Base-by-base conservation (phyloP, 35 echinoderm and acorn worm genomes). In the Nesometra sesokonis region DNA sequence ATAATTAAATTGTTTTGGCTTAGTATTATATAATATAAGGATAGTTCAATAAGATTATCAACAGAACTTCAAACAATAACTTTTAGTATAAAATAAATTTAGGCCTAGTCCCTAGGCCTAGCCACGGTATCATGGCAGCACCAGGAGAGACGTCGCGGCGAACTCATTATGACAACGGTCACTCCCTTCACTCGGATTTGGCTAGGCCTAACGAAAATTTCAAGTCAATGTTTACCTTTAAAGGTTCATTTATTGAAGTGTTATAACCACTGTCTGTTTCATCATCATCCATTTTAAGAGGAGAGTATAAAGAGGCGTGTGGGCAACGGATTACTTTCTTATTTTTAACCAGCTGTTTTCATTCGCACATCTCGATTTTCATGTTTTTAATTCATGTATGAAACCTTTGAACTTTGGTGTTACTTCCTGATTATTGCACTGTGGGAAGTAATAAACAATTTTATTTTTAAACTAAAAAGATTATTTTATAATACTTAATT, bases 221-320 rank as follows among this genome's bases (percentile, higher is more conserved):
- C 21, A 67, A 67, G 0, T 19, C 9, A 19, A 19, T 67, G 8
- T 88, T 92, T 86, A 95, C 93, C 93, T 91, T 91, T 77, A 84
- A 86, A 85, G 89, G 90, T 86, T 95, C 93, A 29, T 88, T 95
- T 46, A 91, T 85, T 87, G 86, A 89, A 78, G 93, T 95, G 35
- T 90, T 82, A 90, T 95, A 95, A 77, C 93, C 93, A 89, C 90
- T 92, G 46, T 95, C 93, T 78, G 93, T 95, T 88, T 95, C 93
- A 88, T 95, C 93, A 78, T 95, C 93, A 85, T 95, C 93, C 93
- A 95, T 95, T 83, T 46, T 85, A 43, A 77, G n/a, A 78, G 32
- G 86, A 78, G 21, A 78, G n/a, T 13, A 37, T 27, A 40, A 30
- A 31, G 0, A 79, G 37, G 78, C 36, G 35, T 30, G 86, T 86